These are phyloP conservation scores for Hydraecia micacea DNA, from an alignment of 2,888 invertebrate genomes.

Conservation along the genomic window DNA sequence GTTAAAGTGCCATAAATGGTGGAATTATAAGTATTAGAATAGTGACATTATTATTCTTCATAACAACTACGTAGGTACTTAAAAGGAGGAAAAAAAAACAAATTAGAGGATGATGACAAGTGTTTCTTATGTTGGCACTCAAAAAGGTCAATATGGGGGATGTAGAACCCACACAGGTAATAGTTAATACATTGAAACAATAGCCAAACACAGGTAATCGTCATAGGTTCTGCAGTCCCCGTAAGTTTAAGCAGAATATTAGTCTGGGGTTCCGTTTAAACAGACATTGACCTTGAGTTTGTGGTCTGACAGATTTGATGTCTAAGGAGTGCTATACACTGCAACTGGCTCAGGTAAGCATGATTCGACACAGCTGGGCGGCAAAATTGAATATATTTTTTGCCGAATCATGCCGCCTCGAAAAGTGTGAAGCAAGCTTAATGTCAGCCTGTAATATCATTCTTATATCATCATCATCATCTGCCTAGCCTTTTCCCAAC, in stretches of 20 bases:
- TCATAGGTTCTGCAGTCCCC: not conserved
- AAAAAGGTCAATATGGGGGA: conserved; percentile 23
- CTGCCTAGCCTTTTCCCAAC: no score
- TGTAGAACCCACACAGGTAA: not conserved
- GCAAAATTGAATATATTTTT: not conserved
- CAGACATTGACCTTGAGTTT: not conserved
- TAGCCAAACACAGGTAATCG: not conserved
- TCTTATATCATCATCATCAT: no score
- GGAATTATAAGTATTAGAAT: not conserved
- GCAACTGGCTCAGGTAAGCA: not conserved
- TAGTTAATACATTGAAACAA: conserved; percentile 6
- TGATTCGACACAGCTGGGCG: not conserved
- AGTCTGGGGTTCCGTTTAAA: not conserved
- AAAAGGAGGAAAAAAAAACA: not conserved
- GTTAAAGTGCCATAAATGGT: not conserved
- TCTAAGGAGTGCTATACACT: not conserved
- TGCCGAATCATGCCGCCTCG: not conserved
- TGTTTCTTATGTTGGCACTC: conserved; percentile 4
- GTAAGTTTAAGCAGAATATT: not conserved
- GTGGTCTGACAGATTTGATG: not conserved
- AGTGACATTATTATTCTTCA: not conserved
- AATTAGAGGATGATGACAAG: not conserved
- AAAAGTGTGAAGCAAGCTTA: not conserved
- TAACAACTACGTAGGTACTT: not conserved
- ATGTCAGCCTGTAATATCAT: not conserved